phyloP scores from a whole-genome alignment of 1,140 invertebrate species.

The Drosophila pachea region DNA sequence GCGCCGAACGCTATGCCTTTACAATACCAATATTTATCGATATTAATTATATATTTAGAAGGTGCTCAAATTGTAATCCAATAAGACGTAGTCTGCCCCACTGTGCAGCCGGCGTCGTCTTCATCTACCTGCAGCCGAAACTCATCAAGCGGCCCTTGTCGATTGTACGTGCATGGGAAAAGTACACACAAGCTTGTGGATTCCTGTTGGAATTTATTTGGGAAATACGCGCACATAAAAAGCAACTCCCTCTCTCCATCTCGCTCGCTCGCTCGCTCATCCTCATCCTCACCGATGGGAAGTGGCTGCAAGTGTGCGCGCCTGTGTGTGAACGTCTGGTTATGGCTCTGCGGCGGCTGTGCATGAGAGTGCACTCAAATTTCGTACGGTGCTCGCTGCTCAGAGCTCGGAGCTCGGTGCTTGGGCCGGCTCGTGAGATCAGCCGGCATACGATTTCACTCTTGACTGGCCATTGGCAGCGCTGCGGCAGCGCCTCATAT shows the following conservation, averaged over 20 bases:
- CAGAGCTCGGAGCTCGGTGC: constrained; percentile 43
- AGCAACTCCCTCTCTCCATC: constrained; percentile 26
- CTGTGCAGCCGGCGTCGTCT: constrained; percentile 52
- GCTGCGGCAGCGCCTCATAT: constrained; percentile 68
- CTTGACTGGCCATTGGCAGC: constrained; percentile 71
- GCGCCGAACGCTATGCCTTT: no score
- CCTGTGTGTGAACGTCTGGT: constrained; percentile 22
- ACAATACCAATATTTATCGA: no score
- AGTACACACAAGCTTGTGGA: constrained; percentile 75
- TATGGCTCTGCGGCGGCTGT: constrained; percentile 41
- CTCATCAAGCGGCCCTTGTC: constrained; percentile 77
- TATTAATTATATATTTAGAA: no score
- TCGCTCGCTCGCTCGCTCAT: no score
- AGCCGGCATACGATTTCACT: constrained; percentile 74
- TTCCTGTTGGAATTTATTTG: constrained; percentile 78
- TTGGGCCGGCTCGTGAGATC: constrained; percentile 63
- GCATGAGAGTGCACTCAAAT: constrained; percentile 74
- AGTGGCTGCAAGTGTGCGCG: constrained; percentile 27
- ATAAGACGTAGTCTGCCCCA: constrained; percentile 26
- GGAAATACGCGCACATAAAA: constrained; percentile 71
- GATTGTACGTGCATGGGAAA: constrained; percentile 77
- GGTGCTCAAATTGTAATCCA: constrained; percentile 10
- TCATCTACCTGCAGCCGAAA: constrained; percentile 73
- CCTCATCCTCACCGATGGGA: constrained; percentile 26
- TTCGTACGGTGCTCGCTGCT: constrained; percentile 74